These are phyloP conservation scores for Cylindroiulus punctatus DNA, from an alignment of 2,888 invertebrate species.

Conservation along the genomic window DNA sequence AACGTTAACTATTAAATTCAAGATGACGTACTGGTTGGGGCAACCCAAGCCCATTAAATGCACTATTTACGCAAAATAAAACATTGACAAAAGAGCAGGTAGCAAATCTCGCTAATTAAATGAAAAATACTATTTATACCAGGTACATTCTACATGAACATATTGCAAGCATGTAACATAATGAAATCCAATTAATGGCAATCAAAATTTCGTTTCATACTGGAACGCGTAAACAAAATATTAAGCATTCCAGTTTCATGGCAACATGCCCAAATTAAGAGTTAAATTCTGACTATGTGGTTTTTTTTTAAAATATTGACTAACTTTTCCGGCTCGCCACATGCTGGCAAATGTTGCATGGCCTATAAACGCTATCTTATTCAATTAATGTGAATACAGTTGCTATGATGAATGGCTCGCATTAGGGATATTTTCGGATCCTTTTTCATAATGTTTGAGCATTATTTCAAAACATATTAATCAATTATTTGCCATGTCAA, in stretches of 20 bases:
- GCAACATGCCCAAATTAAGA: background rate
- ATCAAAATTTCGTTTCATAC: background rate
- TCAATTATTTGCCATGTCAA: background rate
- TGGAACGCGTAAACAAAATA: background rate
- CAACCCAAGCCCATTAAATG: background rate
- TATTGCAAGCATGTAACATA: too few relatives aligned
- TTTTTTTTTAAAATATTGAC: background rate
- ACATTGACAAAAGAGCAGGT: background rate
- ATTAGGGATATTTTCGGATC: background rate
- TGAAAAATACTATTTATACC: too few relatives aligned
- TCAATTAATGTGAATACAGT: slow-evolving; percentile 32
- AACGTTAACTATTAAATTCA: background rate
- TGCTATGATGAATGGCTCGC: slow-evolving; percentile 22
- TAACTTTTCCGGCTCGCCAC: background rate
- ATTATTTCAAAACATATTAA: slow-evolving; percentile 5
- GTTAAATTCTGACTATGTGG: background rate
- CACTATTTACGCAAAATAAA: background rate
- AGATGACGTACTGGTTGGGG: background rate
- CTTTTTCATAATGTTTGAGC: background rate
- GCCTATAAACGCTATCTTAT: background rate
- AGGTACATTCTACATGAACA: too few relatives aligned
- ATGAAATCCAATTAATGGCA: background rate
- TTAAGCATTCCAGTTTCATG: background rate
- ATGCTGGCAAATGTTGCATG: background rate
- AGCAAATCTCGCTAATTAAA: background rate